A percentile compares a stretch with the other conserved stretches of the same genome.
Conservation (phyloP, 2,888 invertebrate genomes). For the Lathronympha strigana region DNA sequence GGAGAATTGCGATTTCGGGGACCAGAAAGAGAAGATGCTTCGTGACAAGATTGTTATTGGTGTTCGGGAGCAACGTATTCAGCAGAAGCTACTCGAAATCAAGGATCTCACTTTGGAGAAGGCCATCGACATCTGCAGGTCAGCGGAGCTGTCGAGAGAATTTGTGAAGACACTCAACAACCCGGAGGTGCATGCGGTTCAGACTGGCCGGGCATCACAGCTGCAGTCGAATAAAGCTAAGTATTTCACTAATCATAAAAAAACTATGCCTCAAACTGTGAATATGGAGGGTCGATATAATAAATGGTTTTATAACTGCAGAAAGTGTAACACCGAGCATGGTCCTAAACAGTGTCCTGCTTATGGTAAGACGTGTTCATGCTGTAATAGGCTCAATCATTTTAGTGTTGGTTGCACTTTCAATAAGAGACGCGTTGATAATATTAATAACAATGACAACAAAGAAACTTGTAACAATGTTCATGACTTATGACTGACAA, state of each 20-base stretch:
- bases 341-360: slow-evolving; percentile 1
- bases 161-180: no score
- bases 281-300: no score
- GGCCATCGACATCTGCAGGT: not conserved
- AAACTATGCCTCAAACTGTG: no score
- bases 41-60: slow-evolving; percentile 14
- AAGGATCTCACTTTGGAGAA: not conserved
- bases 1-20: not conserved
- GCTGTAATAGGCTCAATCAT: slow-evolving; percentile 3
- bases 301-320: not conserved
- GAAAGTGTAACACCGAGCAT: slow-evolving; percentile 12
- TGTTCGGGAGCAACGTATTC: not conserved
- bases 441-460: not conserved
- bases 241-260: not conserved
- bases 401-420: not conserved
- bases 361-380: not conserved
- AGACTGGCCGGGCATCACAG: not conserved
- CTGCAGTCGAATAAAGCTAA: not conserved
- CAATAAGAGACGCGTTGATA: not conserved
- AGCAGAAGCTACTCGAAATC: slow-evolving; percentile 9
- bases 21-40: slow-evolving; percentile 9
- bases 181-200: slow-evolving; percentile 1
- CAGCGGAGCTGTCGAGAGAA: slow-evolving; percentile 13
- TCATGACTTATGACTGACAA: slow-evolving; percentile 11
- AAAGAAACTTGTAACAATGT: not conserved